Evolutionary conservation across 2,888 invertebrate genomes (phyloP).

Genomic region (Drosophila histrio): DNA sequence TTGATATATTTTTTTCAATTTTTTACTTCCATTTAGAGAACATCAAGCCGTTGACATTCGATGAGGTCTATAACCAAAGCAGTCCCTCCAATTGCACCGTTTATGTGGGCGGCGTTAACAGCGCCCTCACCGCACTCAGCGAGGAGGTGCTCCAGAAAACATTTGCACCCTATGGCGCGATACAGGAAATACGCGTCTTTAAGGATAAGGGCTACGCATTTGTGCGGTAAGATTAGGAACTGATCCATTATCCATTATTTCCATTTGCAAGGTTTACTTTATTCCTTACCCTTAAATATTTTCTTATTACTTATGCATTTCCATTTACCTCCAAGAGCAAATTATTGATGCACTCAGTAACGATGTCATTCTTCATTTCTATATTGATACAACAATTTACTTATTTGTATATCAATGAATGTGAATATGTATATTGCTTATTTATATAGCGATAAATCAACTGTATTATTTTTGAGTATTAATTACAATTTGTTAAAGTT

Average conservation of each 20-base stretch:
- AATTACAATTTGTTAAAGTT: too few relatives aligned
- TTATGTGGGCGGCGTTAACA: conserved; percentile 95
- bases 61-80: conserved; percentile 99
- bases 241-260: not conserved
- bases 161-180: conserved; percentile 97
- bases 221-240: conserved; percentile 88
- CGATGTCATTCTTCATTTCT: too few relatives aligned
- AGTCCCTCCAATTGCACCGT: conserved; percentile 99
- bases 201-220: conserved; percentile 99
- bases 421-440: too few relatives aligned
- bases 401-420: too few relatives aligned
- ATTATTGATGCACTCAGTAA: too few relatives aligned
- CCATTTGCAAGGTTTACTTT: too few relatives aligned
- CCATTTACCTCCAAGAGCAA: too few relatives aligned
- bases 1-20: conserved; percentile 9
- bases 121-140: conserved; percentile 91
- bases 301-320: too few relatives aligned
- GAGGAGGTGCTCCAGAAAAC: conserved; percentile 99
- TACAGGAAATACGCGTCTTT: conserved; percentile 99
- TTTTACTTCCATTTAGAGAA: conserved; percentile 87
- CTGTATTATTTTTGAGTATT: too few relatives aligned
- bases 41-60: conserved; percentile 96
- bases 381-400: too few relatives aligned
- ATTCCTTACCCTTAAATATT: too few relatives aligned
- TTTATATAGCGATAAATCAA: too few relatives aligned